Conservation (phyloP, 2,113 vertebrate species). For the Sylvilagus bachmani region DNA sequence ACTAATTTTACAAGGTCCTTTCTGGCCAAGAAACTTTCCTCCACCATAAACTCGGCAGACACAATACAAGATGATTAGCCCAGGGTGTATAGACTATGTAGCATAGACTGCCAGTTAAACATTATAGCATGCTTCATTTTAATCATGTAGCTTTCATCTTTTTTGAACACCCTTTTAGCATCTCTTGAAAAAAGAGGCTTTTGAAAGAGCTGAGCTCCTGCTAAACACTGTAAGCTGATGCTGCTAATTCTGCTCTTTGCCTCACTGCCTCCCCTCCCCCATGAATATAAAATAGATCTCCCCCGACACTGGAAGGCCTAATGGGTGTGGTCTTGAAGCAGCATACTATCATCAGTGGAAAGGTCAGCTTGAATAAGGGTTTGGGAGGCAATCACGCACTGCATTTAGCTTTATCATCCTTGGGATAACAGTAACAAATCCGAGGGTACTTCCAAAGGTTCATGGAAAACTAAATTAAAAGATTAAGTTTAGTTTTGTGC, state of each 20-base stretch:
- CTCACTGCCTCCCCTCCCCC: background rate
- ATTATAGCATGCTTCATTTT: slow-evolving; percentile 84
- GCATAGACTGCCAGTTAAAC: slow-evolving; percentile 85
- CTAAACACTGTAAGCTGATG: slow-evolving; percentile 77
- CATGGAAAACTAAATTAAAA: too few relatives aligned
- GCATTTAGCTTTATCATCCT: slow-evolving; percentile 53
- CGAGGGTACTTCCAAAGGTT: too few relatives aligned
- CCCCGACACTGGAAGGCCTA: background rate
- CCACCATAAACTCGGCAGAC: slow-evolving; percentile 82
- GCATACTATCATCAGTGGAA: background rate
- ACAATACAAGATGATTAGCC: slow-evolving; percentile 86
- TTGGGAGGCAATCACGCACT: slow-evolving; percentile 25
- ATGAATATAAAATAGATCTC: background rate
- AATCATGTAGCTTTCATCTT: slow-evolving; percentile 86
- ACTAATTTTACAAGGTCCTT: slow-evolving; percentile 83
- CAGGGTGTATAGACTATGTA: slow-evolving; percentile 81
- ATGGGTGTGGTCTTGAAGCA: slow-evolving; percentile 17
- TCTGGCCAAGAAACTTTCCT: slow-evolving; percentile 85
- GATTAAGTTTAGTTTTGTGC: too few relatives aligned
- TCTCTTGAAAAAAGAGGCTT: slow-evolving; percentile 76
- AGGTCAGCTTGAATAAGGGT: slow-evolving; percentile 60
- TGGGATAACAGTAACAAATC: slow-evolving; percentile 52
- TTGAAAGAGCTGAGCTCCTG: slow-evolving; percentile 83
- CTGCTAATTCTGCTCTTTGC: slow-evolving; percentile 53
- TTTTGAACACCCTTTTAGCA: slow-evolving; percentile 86